phyloP scores from a whole-genome alignment of 1,140 invertebrate genomes.

The Aethina tumida region DNA sequence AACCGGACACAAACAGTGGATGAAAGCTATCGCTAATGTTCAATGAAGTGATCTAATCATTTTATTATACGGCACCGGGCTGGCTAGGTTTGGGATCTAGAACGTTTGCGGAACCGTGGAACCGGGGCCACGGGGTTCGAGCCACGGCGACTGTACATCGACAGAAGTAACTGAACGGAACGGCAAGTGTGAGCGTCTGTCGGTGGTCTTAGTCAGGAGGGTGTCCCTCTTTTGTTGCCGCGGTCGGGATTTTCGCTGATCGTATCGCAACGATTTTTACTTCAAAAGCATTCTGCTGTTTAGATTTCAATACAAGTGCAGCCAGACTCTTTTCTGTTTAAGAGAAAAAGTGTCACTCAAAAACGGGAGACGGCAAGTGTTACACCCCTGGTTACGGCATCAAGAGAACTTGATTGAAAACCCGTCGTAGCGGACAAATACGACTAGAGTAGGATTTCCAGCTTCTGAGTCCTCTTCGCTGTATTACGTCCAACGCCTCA shows the following conservation, averaged over 20 bases:
- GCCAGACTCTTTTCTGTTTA: conserved; percentile 21
- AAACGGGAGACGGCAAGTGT: conserved; percentile 21
- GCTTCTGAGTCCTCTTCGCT: conserved; percentile 28
- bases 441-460: conserved; percentile 32
- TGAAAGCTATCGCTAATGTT: conserved; percentile 27
- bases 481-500: conserved; percentile 27
- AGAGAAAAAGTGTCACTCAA: conserved; percentile 18
- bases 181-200: no score
- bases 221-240: conserved; percentile 21
- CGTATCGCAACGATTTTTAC: conserved; percentile 21
- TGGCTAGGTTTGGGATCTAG: no score
- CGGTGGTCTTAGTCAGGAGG: conserved; percentile 17
- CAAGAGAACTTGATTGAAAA: conserved; percentile 36
- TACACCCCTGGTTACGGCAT: conserved; percentile 30
- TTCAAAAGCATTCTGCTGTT: conserved; percentile 23
- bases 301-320: conserved; percentile 21
- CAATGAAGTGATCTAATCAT: conserved; percentile 33
- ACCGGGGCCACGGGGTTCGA: no score
- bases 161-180: no score
- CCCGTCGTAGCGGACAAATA: conserved; percentile 34
- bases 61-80: conserved; percentile 28
- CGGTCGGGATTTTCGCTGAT: conserved; percentile 18
- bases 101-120: no score
- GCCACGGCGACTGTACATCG: no score
- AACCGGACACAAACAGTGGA: conserved; percentile 23